Evolutionary conservation across 2,113 vertebrate species (phyloP).

Genomic region (Callochromis pleurospilus): DNA sequence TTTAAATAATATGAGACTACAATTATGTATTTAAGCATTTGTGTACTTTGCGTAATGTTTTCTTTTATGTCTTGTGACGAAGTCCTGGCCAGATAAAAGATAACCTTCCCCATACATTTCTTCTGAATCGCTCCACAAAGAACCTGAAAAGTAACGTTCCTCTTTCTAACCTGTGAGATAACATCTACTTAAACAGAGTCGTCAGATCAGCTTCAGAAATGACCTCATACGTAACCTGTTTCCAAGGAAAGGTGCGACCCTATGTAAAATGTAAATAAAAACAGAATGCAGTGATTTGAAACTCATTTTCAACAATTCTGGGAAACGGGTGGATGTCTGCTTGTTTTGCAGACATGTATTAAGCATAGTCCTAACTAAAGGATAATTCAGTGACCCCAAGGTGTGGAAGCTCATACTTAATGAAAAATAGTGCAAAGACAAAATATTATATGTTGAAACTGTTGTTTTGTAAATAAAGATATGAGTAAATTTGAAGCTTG

Average conservation of each 20-base stretch:
- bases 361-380: not conserved
- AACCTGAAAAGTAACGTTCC: slow-evolving; percentile 33
- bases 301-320: not conserved
- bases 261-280: not conserved
- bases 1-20: not conserved
- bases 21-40: not conserved
- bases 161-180: not conserved
- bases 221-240: not conserved
- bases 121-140: not conserved
- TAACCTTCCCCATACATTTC: not conserved
- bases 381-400: not conserved
- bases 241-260: not conserved
- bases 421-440: not conserved
- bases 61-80: not conserved
- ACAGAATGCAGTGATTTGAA: not conserved
- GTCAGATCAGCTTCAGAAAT: not conserved
- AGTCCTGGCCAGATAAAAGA: not conserved
- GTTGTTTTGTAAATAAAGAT: not conserved
- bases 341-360: not conserved
- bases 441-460: not conserved
- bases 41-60: not conserved
- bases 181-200: not conserved
- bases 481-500: not conserved
- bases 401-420: not conserved
- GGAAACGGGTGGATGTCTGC: not conserved